These are phyloP conservation scores for Gryllus longicercus DNA, from an alignment of 2,888 invertebrate genomes.

Conservation along the genomic window DNA sequence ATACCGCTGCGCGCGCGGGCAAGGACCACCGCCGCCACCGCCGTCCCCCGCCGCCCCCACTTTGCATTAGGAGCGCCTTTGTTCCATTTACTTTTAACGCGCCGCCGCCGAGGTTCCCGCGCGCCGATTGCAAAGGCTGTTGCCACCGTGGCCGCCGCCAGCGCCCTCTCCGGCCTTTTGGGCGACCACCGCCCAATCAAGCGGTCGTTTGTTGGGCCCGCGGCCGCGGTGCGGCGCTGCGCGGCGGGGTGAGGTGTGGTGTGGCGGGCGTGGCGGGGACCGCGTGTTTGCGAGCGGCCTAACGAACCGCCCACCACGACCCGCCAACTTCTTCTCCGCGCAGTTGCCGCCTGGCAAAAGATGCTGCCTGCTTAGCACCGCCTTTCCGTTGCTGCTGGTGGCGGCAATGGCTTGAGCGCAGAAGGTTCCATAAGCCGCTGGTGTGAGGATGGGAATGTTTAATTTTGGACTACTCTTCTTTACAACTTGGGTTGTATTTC, in stretches of 20 bases:
- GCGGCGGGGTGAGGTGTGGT: not conserved
- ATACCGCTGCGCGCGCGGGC: not conserved
- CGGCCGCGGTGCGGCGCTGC: not conserved
- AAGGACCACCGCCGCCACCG: not conserved
- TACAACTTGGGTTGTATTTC: no score
- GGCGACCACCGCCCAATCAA: not conserved
- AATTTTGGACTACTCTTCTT: no score
- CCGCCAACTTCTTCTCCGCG: not conserved
- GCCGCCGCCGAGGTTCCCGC: not conserved
- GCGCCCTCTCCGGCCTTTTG: not conserved
- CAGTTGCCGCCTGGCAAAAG: not conserved
- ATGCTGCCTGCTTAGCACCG: no score
- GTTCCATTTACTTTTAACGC: constrained; percentile 17
- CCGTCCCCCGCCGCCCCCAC: not conserved
- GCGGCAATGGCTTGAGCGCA: no score
- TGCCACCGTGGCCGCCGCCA: not conserved
- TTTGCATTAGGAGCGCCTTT: not conserved
- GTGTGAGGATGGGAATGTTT: no score
- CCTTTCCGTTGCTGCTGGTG: no score
- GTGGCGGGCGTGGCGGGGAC: no score
- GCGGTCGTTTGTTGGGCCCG: not conserved
- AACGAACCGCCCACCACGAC: not conserved
- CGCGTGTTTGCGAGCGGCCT: not conserved
- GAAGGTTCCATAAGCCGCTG: no score
- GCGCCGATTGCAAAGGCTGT: not conserved